Evolutionary conservation across 2,888 invertebrate species (phyloP).

Genomic region (Phyllotreta cruciferae): DNA sequence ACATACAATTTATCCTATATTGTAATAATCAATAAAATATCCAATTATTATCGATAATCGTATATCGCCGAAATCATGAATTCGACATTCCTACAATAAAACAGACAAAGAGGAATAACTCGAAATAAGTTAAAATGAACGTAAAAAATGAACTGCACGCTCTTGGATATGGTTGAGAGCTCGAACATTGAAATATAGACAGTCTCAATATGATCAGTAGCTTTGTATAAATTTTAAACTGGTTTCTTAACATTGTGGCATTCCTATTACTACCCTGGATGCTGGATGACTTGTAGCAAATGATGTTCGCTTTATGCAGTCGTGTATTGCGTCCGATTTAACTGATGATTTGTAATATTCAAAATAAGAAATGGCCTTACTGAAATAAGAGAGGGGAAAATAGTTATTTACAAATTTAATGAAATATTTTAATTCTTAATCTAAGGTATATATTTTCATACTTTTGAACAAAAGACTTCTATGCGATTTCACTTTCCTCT

Average conservation of each 20-base stretch:
- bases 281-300: constrained; percentile 33
- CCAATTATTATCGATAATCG: no score
- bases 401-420: no score
- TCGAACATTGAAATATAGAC: constrained; percentile 23
- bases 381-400: no score
- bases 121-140: not conserved
- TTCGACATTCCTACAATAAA: not conserved
- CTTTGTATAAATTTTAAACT: constrained; percentile 44
- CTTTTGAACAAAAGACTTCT: no score
- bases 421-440: no score
- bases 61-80: no score
- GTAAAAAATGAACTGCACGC: constrained; percentile 10
- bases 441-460: no score
- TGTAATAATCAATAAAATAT: no score
- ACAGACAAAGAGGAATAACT: not conserved
- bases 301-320: constrained; percentile 32
- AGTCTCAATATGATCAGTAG: constrained; percentile 41
- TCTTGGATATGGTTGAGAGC: constrained; percentile 4
- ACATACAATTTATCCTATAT: no score
- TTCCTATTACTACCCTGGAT: constrained; percentile 34
- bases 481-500: no score
- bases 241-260: constrained; percentile 42
- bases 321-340: constrained; percentile 22
- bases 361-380: not conserved
- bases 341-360: constrained; percentile 4